A percentile compares a stretch with the other conserved stretches of the same genome.
Evolutionary conservation across 2,113 vertebrate species (phyloP).

Genomic region (Heterotilapia buettikoferi): DNA sequence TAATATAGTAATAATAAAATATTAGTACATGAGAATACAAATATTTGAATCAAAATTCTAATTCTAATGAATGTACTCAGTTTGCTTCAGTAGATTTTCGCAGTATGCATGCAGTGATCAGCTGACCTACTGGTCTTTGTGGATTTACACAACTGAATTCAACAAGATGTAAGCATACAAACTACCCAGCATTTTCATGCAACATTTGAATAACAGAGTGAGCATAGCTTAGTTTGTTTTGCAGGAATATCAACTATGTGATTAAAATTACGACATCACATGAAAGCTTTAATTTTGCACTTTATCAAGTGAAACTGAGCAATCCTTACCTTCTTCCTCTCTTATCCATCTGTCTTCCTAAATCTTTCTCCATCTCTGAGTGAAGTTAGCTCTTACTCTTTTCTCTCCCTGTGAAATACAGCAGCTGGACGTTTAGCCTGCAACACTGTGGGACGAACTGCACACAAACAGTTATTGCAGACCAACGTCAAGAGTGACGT

Average conservation of each 20-base stretch:
- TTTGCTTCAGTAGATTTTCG: not conserved
- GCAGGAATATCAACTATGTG: not conserved
- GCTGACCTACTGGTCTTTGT: not conserved
- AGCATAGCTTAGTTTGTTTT: not conserved
- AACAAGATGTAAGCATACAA: not conserved
- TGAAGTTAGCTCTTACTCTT: not conserved
- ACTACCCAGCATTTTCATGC: not conserved
- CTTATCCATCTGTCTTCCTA: not conserved
- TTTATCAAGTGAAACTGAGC: not conserved
- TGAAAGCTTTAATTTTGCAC: not conserved
- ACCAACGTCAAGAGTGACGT: not conserved
- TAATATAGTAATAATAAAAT: too few species aligned
- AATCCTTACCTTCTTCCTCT: not conserved
- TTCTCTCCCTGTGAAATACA: not conserved
- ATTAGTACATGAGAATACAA: too few species aligned
- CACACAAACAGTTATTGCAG: not conserved
- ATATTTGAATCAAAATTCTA: too few species aligned
- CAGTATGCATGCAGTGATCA: not conserved
- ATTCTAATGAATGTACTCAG: too few species aligned
- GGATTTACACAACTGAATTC: not conserved
- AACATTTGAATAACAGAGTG: not conserved
- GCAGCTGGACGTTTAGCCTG: not conserved
- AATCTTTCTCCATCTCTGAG: not conserved
- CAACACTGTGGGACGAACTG: not conserved
- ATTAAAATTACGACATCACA: not conserved